phyloP scores from a whole-genome alignment of 2,888 invertebrate genomes.

The Cheilosia impressa region DNA sequence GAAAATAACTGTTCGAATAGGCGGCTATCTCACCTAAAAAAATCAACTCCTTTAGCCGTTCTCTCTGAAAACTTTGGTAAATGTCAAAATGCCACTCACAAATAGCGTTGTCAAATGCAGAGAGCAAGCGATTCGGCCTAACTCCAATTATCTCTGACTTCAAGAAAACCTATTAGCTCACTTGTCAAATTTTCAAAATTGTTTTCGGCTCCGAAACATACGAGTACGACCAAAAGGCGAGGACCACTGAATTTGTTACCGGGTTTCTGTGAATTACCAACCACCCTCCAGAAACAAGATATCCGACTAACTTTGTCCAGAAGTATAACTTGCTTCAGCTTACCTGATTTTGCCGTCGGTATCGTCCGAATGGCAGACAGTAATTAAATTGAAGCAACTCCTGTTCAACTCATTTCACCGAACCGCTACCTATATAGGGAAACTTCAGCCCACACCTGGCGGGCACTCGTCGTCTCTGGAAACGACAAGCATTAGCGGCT shows the following conservation, averaged over 20 bases:
- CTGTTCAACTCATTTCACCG: conserved; percentile 29
- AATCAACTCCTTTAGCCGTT: not conserved
- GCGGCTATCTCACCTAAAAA: too few species aligned
- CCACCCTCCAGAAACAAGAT: conserved; percentile 21
- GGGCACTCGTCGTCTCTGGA: conserved; percentile 1
- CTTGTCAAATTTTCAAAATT: conserved; percentile 44
- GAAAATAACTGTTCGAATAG: too few species aligned
- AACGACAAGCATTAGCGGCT: conserved; percentile 62
- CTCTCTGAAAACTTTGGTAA: not conserved
- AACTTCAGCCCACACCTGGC: conserved; percentile 3
- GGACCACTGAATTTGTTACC: conserved; percentile 20
- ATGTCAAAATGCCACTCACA: not conserved
- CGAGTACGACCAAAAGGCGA: not conserved
- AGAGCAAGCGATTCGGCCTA: not conserved
- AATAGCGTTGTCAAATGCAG: not conserved
- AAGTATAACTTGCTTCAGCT: conserved; percentile 56
- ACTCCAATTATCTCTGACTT: conserved; percentile 38
- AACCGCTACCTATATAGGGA: not conserved
- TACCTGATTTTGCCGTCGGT: conserved; percentile 52
- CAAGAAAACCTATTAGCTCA: conserved; percentile 32
- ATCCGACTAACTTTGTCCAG: conserved; percentile 39
- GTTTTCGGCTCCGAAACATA: conserved; percentile 7
- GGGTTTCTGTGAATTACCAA: conserved; percentile 19
- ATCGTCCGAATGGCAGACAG: conserved; percentile 60
- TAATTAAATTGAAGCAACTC: conserved; percentile 66